These are phyloP conservation scores for Varanus salvator DNA, from an alignment of 2,113 vertebrate genomes.

Conservation along the genomic window DNA sequence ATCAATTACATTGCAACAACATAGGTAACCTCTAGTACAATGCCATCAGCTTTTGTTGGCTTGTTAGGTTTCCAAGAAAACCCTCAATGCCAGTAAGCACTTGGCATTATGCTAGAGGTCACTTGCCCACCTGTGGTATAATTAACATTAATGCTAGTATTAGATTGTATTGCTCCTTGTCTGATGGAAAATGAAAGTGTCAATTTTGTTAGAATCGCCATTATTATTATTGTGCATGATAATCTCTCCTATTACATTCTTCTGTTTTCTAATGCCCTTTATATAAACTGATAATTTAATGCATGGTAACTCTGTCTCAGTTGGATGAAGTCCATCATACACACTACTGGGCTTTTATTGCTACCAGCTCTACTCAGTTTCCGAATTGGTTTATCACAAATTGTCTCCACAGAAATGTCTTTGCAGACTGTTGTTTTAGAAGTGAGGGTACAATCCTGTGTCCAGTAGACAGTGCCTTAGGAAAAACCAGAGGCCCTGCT, in stretches of 20 bases:
- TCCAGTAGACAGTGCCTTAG: too few species aligned
- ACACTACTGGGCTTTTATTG: background rate
- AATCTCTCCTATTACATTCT: background rate
- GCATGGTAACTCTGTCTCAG: background rate
- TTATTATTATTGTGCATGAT: background rate
- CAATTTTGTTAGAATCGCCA: background rate
- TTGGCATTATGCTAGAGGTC: too few species aligned
- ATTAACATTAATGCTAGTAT: too few species aligned
- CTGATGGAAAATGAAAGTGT: background rate
- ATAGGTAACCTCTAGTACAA: too few species aligned
- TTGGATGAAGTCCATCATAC: background rate
- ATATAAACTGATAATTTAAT: slow-evolving; percentile 5
- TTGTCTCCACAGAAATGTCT: background rate
- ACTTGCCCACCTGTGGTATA: too few species aligned
- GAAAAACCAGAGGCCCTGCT: too few species aligned
- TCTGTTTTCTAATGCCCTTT: background rate
- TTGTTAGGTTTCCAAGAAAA: background rate
- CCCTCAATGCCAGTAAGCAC: background rate
- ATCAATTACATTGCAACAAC: too few species aligned
- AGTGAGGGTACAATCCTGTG: too few species aligned
- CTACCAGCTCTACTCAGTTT: background rate
- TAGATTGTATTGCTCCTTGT: background rate
- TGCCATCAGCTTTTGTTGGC: background rate
- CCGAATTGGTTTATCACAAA: background rate
- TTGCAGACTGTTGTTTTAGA: background rate